Evolutionary conservation across 2,113 vertebrate genomes (phyloP).

Genomic region (Mandrillus leucophaeus): DNA sequence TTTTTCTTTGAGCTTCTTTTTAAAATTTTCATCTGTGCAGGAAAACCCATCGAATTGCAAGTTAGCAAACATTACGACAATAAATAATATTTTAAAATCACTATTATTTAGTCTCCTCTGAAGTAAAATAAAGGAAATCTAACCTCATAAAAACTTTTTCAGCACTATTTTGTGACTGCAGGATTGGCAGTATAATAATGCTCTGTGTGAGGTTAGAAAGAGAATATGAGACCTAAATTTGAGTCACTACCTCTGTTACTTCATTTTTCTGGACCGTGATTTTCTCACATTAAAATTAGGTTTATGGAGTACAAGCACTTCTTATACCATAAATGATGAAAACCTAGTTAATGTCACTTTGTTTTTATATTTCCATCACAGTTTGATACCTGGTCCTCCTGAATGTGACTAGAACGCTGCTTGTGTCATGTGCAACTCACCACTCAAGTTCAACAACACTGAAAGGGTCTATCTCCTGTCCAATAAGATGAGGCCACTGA

Average conservation of each 20-base stretch:
- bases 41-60: conserved; percentile 85
- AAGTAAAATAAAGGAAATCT: not conserved
- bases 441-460: not conserved
- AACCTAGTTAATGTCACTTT: not conserved
- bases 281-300: not conserved
- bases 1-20: conserved; percentile 99
- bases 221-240: not conserved
- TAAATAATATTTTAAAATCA: conserved; percentile 54
- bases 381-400: not conserved
- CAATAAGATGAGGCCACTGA: not conserved
- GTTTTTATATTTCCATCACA: not conserved
- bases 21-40: conserved; percentile 96
- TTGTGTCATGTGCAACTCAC: not conserved
- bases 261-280: not conserved
- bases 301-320: not conserved
- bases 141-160: not conserved
- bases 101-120: not conserved
- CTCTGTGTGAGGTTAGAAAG: not conserved
- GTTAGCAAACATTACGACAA: conserved; percentile 78
- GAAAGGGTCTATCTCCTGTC: not conserved
- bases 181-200: not conserved
- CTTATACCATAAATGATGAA: not conserved
- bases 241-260: not conserved
- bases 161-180: not conserved
- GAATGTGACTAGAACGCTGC: rapidly evolving